phyloP scores from a whole-genome alignment of 1,140 invertebrate genomes.

The Doryteuthis pealeii region DNA sequence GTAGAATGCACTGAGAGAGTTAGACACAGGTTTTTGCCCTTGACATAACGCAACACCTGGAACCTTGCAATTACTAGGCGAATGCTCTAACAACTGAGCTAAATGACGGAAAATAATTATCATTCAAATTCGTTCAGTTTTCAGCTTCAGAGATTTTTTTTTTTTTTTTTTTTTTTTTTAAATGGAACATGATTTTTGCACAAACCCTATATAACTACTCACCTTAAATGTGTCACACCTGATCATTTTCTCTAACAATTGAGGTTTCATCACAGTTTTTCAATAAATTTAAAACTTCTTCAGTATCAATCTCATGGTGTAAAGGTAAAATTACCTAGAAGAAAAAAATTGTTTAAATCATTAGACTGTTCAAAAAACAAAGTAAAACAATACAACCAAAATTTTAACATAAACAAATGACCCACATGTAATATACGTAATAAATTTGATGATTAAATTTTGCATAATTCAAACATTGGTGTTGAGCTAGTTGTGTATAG shows the following conservation, averaged over 20 bases:
- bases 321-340: constrained; percentile 47
- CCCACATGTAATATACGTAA: background rate
- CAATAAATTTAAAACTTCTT: constrained; percentile 68
- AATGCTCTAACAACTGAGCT: too few relatives aligned
- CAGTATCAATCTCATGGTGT: constrained; percentile 28
- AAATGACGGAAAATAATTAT: too few relatives aligned
- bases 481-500: background rate
- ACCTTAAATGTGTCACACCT: constrained; percentile 76
- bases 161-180: too few relatives aligned
- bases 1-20: too few relatives aligned
- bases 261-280: constrained; percentile 73
- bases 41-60: too few relatives aligned
- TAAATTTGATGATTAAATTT: background rate
- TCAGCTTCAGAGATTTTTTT: too few relatives aligned
- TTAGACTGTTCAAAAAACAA: background rate
- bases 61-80: too few relatives aligned
- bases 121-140: too few relatives aligned
- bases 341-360: constrained; percentile 15
- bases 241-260: constrained; percentile 64
- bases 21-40: too few relatives aligned
- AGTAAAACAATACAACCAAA: background rate
- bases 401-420: background rate
- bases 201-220: too few relatives aligned
- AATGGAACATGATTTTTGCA: too few relatives aligned
- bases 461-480: background rate